phyloP scores from a whole-genome alignment of 2,113 vertebrate species.

The Phainopepla nitens region DNA sequence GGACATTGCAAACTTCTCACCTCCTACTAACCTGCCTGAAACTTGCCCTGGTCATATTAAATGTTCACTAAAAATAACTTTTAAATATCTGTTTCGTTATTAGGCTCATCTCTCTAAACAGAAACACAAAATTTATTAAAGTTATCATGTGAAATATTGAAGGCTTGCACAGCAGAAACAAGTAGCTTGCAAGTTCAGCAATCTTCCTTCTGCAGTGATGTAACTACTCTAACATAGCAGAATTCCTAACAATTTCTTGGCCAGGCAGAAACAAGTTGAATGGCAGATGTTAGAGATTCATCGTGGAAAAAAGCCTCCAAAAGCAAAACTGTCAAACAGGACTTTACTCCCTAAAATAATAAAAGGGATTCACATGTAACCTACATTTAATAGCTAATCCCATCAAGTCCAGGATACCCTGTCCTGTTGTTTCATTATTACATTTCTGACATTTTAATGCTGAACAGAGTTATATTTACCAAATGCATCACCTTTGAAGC shows the following conservation, averaged over 20 bases:
- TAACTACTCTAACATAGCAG: not conserved
- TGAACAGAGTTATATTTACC: not conserved
- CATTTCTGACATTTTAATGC: not conserved
- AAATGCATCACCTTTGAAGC: not conserved
- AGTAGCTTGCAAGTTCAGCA: slow-evolving; percentile 47
- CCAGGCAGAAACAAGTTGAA: not conserved
- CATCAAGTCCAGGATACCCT: not conserved
- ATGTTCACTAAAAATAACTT: slow-evolving; percentile 28
- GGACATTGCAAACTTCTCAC: slow-evolving; percentile 27
- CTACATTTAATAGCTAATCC: not conserved
- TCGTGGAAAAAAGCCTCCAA: not conserved
- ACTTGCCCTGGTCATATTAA: slow-evolving; percentile 5
- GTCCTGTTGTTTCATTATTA: not conserved
- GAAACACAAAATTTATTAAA: not conserved
- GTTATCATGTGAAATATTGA: not conserved
- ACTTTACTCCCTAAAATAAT: not conserved
- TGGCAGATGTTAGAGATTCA: not conserved
- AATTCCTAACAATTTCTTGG: not conserved
- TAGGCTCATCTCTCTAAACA: not conserved
- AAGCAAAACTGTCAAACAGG: not conserved
- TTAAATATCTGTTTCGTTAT: not conserved
- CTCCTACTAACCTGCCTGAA: slow-evolving; percentile 38
- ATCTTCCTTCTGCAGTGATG: not conserved
- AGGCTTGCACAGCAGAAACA: slow-evolving; percentile 45
- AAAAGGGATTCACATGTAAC: accelerated